Evolutionary conservation across 2,113 vertebrate species (phyloP).

Genomic region (Vidua chalybeata): DNA sequence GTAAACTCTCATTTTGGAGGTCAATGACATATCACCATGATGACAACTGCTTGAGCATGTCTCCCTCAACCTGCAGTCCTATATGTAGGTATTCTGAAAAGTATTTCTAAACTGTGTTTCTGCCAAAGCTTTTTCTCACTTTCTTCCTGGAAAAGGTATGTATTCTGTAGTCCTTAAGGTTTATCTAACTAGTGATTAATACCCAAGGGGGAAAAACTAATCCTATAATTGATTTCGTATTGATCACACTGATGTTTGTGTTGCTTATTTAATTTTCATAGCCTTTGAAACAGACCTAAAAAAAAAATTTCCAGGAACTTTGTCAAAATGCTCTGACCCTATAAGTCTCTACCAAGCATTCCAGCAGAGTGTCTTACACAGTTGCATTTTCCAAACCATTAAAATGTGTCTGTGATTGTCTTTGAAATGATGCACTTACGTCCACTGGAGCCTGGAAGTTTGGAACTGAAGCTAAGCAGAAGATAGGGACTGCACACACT

Average conservation of each 20-base stretch:
- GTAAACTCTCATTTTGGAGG: background rate
- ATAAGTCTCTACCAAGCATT: background rate
- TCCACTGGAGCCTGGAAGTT: background rate
- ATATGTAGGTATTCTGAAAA: background rate
- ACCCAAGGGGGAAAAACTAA: background rate
- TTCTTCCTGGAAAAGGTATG: background rate
- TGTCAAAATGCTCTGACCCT: background rate
- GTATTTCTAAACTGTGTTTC: background rate
- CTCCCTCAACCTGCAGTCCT: background rate
- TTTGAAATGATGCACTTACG: background rate
- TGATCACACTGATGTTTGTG: background rate
- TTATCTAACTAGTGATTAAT: background rate
- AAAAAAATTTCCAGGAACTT: background rate
- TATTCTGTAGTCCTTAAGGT: background rate
- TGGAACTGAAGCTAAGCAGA: background rate
- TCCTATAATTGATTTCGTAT: background rate
- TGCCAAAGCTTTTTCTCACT: background rate
- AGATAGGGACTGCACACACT: rapidly evolving
- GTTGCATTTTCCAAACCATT: background rate
- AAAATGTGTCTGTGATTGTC: background rate
- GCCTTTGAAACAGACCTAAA: background rate
- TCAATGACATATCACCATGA: background rate
- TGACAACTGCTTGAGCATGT: constrained; percentile 13
- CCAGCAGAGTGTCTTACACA: background rate
- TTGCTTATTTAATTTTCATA: background rate